Evolutionary conservation across 2,797 vertebrate genomes (phyloP).

Genomic region (Characodon lateralis): DNA sequence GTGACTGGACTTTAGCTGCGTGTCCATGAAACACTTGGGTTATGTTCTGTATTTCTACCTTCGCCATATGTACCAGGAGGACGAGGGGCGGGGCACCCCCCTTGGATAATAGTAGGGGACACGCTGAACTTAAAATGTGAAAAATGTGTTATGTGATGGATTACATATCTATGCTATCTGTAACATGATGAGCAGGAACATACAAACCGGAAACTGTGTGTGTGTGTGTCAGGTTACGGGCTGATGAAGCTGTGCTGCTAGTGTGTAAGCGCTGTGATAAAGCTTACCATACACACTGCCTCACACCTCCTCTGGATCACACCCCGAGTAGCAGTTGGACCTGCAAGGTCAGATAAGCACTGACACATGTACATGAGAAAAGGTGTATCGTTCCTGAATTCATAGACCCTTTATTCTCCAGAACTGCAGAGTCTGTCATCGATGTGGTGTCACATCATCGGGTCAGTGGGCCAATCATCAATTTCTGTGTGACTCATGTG

Average conservation of each 20-base stretch:
- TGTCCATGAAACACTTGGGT: too few relatives aligned
- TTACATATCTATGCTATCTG: too few relatives aligned
- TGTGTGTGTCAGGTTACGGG: conserved; percentile 82
- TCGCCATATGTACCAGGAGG: too few relatives aligned
- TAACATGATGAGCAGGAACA: not conserved
- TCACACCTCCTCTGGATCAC: conserved; percentile 89
- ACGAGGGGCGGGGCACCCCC: too few relatives aligned
- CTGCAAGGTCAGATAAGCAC: conserved; percentile 77
- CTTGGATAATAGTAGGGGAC: too few relatives aligned
- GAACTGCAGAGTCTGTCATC: conserved; percentile 92
- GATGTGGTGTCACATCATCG: conserved; percentile 88
- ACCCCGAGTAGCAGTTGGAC: conserved; percentile 89
- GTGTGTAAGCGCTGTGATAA: conserved; percentile 95
- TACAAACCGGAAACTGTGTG: not conserved
- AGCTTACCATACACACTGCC: conserved; percentile 93
- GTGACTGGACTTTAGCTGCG: too few relatives aligned
- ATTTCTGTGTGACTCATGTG: conserved; percentile 90
- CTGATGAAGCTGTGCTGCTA: conserved; percentile 88
- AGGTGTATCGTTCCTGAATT: not conserved
- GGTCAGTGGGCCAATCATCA: conserved; percentile 92
- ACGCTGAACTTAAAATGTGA: too few relatives aligned
- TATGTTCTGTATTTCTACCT: too few relatives aligned
- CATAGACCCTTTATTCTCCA: conserved; percentile 53
- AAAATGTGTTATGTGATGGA: too few relatives aligned
- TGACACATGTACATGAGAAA: not conserved